A percentile compares a stretch with the other conserved stretches of the same genome.
These are phyloP conservation scores for Gymnoscelis rufifasciata DNA, from an alignment of 2,888 invertebrate species.

Conservation along the genomic window DNA sequence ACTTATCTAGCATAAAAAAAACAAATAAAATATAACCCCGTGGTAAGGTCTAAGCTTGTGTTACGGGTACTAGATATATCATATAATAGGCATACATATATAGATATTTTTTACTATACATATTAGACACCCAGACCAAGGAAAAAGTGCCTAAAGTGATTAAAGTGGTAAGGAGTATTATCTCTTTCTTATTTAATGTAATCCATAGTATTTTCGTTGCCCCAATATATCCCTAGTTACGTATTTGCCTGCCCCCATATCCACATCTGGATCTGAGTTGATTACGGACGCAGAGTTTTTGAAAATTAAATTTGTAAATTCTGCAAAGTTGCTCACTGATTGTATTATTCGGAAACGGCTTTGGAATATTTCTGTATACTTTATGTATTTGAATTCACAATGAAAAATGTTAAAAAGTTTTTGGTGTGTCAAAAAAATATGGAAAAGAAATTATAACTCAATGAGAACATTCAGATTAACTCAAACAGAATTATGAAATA, in stretches of 20 bases:
- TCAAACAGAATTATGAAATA: no score
- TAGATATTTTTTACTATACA: no score
- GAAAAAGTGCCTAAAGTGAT: no score
- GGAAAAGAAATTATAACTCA: background rate
- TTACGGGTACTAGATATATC: no score
- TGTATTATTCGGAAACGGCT: constrained; percentile 34
- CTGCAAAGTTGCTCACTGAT: constrained; percentile 39
- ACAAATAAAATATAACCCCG: no score
- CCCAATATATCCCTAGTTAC: background rate
- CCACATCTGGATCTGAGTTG: constrained; percentile 42
- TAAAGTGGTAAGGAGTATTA: no score
- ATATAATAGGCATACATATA: no score
- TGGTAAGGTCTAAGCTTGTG: no score
- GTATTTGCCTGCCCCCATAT: constrained; percentile 23
- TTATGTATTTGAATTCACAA: constrained; percentile 9
- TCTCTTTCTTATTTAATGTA: background rate
- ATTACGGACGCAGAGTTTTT: constrained; percentile 46
- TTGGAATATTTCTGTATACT: constrained; percentile 25
- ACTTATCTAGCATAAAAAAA: no score
- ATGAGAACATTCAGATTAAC: no score
- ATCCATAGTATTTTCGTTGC: background rate
- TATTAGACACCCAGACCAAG: no score
- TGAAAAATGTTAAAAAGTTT: constrained; percentile 2
- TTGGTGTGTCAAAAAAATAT: background rate
- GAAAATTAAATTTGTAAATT: constrained; percentile 48